A percentile compares a stretch with the other conserved stretches of the same genome.
Evolutionary conservation across 1,140 invertebrate genomes (phyloP).

Genomic region (Batillaria attramentaria): DNA sequence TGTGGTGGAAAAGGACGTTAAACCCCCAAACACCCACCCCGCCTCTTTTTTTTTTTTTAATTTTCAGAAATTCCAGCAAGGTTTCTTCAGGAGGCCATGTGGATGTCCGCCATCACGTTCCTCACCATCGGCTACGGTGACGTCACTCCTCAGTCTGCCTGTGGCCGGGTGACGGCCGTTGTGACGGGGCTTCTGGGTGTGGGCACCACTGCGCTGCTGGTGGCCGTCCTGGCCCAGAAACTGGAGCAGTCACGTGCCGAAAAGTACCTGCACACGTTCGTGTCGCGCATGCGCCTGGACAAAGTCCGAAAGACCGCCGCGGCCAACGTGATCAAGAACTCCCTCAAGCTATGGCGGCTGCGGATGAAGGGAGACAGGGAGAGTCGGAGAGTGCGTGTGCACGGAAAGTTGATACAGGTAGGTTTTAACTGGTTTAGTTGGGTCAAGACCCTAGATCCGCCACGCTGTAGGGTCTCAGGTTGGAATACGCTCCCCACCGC

Average conservation of each 20-base stretch:
- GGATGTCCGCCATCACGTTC: slow-evolving; percentile 71
- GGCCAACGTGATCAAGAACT: slow-evolving; percentile 66
- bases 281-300: slow-evolving; percentile 68
- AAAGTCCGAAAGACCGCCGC: slow-evolving; percentile 68
- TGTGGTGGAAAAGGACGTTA: too few species aligned
- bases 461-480: too few species aligned
- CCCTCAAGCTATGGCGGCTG: slow-evolving; percentile 54
- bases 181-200: slow-evolving; percentile 70
- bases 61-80: slow-evolving; percentile 68
- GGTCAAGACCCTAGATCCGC: too few species aligned
- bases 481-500: too few species aligned
- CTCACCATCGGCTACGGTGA: slow-evolving; percentile 71
- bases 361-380: slow-evolving; percentile 18
- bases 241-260: slow-evolving; percentile 69
- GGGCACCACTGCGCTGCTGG: slow-evolving; percentile 70
- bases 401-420: slow-evolving; percentile 49
- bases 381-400: slow-evolving; percentile 43
- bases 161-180: slow-evolving; percentile 68
- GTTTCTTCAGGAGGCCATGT: slow-evolving; percentile 63
- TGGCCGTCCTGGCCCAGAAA: slow-evolving; percentile 70
- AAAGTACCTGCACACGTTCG: slow-evolving; percentile 71
- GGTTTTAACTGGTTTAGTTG: too few species aligned
- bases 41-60: slow-evolving; percentile 65
- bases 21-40: too few species aligned
- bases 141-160: slow-evolving; percentile 64